Evolutionary conservation across 1,140 invertebrate species (phyloP).

Genomic region (Drosophila rufa): DNA sequence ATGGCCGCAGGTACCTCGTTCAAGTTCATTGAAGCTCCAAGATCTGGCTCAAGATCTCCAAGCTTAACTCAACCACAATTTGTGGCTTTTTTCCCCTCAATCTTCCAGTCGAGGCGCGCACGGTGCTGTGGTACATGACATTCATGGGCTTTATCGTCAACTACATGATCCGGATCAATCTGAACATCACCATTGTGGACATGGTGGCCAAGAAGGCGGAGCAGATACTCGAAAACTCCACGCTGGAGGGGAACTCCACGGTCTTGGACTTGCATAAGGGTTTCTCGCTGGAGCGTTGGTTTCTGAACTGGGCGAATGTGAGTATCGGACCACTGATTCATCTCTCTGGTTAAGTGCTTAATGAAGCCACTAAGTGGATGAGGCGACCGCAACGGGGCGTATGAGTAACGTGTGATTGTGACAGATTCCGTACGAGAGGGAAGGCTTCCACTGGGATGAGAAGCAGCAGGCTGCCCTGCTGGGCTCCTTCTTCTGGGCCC

Average conservation of each 20-base stretch:
- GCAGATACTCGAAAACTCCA: constrained; percentile 44
- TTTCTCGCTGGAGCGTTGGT: constrained; percentile 68
- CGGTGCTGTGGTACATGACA: constrained; percentile 88
- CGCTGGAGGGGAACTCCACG: constrained; percentile 1
- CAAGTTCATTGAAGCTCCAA: constrained; percentile 43
- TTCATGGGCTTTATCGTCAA: constrained; percentile 92
- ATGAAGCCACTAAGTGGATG: constrained; percentile 38
- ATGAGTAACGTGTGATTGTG: constrained; percentile 10
- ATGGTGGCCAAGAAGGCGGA: constrained; percentile 88
- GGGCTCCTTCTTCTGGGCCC: constrained; percentile 91
- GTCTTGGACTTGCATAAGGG: constrained; percentile 17
- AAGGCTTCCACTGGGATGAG: constrained; percentile 89
- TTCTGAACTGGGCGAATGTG: constrained; percentile 72
- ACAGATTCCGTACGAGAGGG: constrained; percentile 72
- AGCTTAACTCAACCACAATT: constrained; percentile 56
- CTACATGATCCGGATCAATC: constrained; percentile 93
- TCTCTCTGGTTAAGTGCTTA: constrained; percentile 36
- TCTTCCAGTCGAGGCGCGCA: constrained; percentile 79
- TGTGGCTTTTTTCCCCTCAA: constrained; percentile 24
- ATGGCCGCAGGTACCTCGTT: constrained; percentile 63
- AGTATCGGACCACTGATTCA: constrained; percentile 50
- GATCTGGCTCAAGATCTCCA: constrained; percentile 67
- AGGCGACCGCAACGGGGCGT: constrained; percentile 11
- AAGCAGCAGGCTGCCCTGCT: constrained; percentile 89
- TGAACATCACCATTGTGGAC: constrained; percentile 94